Conservation (phyloP, 2,797 vertebrate genomes). For the Muscicapa striata region DNA sequence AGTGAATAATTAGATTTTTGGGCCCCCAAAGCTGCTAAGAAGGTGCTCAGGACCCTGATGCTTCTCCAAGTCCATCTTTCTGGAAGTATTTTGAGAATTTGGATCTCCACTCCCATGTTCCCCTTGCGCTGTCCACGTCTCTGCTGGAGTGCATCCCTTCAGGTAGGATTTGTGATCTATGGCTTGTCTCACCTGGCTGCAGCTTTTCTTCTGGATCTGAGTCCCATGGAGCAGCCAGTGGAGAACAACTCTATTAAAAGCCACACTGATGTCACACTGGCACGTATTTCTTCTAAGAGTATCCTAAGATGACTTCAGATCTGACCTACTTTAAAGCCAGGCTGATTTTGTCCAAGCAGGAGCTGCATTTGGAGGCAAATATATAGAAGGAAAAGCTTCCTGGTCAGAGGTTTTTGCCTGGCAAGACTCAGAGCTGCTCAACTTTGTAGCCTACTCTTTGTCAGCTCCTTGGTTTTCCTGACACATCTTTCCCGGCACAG, state of each 20-base stretch:
- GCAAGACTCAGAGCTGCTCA: not conserved
- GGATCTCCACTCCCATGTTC: not conserved
- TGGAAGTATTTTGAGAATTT: not conserved
- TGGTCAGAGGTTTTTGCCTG: not conserved
- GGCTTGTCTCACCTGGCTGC: not conserved
- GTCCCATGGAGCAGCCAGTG: not conserved
- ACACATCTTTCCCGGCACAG: not conserved
- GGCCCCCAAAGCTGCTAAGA: not conserved
- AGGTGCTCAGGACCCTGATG: not conserved
- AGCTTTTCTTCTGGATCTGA: not conserved
- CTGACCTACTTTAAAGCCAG: constrained; percentile 30
- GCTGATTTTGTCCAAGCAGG: not conserved
- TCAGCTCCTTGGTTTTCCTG: not conserved
- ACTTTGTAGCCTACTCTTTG: not conserved
- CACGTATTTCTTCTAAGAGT: not conserved
- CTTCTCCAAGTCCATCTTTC: not conserved
- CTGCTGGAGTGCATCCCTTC: not conserved
- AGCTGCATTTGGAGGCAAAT: not conserved
- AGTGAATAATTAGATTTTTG: not conserved
- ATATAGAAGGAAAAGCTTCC: not conserved
- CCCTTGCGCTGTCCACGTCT: accelerated
- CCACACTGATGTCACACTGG: not conserved
- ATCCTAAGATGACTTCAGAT: not conserved
- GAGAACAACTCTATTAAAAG: not conserved
- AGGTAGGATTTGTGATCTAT: not conserved